Percentiles rank a stretch among this genome's conserved stretches.
phyloP scores from a whole-genome alignment of 92 coral and sea anemone genomes.

The Palythoa heliodiscus region DNA sequence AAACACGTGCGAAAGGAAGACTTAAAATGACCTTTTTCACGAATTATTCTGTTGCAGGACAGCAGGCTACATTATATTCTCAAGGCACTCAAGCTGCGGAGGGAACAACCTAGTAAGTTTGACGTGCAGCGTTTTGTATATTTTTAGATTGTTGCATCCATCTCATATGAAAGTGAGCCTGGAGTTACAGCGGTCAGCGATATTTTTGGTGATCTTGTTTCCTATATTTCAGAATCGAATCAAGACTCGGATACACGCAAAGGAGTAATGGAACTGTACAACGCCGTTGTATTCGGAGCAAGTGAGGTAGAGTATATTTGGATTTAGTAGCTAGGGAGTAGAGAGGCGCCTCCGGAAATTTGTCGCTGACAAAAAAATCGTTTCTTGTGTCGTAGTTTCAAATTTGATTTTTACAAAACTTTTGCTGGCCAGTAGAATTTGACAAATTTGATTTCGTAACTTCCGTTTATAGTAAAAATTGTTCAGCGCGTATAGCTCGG shows the following conservation, averaged over 20 bases:
- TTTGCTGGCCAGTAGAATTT: too few relatives aligned
- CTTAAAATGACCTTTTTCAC: neutral
- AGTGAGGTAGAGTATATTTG: conserved; percentile 56
- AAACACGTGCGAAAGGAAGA: neutral
- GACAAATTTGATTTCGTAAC: too few relatives aligned
- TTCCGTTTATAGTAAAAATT: too few relatives aligned
- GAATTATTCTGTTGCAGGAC: conserved; percentile 42
- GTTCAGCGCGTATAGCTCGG: too few relatives aligned
- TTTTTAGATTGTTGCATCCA: neutral
- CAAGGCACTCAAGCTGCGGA: conserved; percentile 46
- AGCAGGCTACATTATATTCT: conserved; percentile 53
- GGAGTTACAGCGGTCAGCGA: too few relatives aligned
- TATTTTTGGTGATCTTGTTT: neutral
- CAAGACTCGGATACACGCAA: conserved; percentile 44
- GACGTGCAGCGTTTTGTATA: neutral
- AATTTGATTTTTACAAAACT: too few relatives aligned
- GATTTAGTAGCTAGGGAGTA: neutral
- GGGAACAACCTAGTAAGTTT: conserved; percentile 42
- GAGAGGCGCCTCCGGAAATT: neutral
- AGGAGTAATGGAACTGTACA: conserved; percentile 67
- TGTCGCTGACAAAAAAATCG: too few relatives aligned
- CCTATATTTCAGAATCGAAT: neutral
- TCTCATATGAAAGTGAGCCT: too few relatives aligned
- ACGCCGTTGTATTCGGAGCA: conserved; percentile 65
- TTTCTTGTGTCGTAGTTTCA: too few relatives aligned